Percentiles rank a stretch among this genome's conserved stretches.
Conservation (phyloP, 2,797 vertebrate species). For the Rousettus madagascariensis region DNA sequence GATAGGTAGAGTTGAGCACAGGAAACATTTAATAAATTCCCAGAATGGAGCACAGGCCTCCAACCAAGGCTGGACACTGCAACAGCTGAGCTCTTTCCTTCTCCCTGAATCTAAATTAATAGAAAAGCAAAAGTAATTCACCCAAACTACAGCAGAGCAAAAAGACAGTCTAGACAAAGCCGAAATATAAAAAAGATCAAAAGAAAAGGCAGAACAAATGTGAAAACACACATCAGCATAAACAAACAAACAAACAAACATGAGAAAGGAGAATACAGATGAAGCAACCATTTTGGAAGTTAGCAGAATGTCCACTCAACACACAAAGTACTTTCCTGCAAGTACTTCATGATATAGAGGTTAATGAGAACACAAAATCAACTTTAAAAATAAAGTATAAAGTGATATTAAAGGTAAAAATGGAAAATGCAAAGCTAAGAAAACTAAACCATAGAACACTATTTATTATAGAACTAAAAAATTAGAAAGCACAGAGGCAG, state of each 20-base stretch:
- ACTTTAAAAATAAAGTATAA: not conserved
- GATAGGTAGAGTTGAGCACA: not conserved
- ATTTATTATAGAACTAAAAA: not conserved
- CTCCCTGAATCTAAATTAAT: not conserved
- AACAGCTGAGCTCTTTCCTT: not conserved
- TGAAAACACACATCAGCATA: not conserved
- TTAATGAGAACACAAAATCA: slow-evolving; percentile 13
- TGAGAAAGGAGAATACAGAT: not conserved
- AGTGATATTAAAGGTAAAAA: not conserved
- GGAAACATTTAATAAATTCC: not conserved
- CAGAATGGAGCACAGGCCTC: not conserved
- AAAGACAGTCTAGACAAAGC: not conserved
- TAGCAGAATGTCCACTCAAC: not conserved
- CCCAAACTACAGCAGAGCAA: not conserved
- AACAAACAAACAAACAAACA: slow-evolving; percentile 26
- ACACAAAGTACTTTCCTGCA: not conserved
- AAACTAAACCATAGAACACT: not conserved
- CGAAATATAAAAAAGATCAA: not conserved
- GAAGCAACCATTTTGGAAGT: not conserved
- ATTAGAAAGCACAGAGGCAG: not conserved
- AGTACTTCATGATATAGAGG: not conserved
- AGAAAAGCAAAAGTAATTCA: not conserved
- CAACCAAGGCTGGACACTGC: not conserved
- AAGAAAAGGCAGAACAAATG: not conserved
- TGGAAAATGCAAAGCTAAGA: not conserved